These are phyloP conservation scores for Botia kubotai DNA, from an alignment of 2,797 vertebrate species.

Conservation along the genomic window DNA sequence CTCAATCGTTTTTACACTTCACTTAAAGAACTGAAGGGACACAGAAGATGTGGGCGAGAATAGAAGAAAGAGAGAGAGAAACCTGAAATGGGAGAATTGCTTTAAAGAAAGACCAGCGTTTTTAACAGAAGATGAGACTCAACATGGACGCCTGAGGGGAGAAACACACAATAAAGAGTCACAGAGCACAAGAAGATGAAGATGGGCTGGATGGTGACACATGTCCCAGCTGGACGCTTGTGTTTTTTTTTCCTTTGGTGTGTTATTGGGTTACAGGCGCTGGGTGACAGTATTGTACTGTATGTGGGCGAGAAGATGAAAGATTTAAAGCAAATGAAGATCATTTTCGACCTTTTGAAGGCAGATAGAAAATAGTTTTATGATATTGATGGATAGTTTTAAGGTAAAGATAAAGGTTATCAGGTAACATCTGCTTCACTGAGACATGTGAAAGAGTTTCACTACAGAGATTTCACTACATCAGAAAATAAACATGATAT, in stretches of 20 bases:
- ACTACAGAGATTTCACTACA: no score
- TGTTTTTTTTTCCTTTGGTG: slow-evolving; percentile 77
- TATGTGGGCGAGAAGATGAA: slow-evolving; percentile 69
- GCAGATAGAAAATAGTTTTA: slow-evolving; percentile 69
- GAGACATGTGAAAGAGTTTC: background rate
- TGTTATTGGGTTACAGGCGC: slow-evolving; percentile 80
- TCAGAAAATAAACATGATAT: no score
- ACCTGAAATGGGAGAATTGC: slow-evolving; percentile 75
- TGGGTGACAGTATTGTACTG: slow-evolving; percentile 59
- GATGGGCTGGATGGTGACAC: slow-evolving; percentile 76
- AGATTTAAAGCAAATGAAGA: slow-evolving; percentile 66
- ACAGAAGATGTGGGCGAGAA: slow-evolving; percentile 39
- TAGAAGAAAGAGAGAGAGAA: slow-evolving; percentile 64
- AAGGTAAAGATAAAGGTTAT: slow-evolving; percentile 67
- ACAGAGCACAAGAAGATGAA: slow-evolving; percentile 75
- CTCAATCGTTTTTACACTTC: slow-evolving; percentile 64
- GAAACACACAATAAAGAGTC: slow-evolving; percentile 54
- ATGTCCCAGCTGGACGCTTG: slow-evolving; percentile 74
- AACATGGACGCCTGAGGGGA: slow-evolving; percentile 68
- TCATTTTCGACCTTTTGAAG: slow-evolving; percentile 63
- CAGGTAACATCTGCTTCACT: slow-evolving; percentile 65
- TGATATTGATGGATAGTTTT: slow-evolving; percentile 67
- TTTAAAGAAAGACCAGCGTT: slow-evolving; percentile 67
- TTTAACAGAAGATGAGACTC: slow-evolving; percentile 75
- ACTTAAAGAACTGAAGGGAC: slow-evolving; percentile 64